Evolutionary conservation across 2,797 vertebrate genomes (phyloP).

Genomic region (Tinamus major): DNA sequence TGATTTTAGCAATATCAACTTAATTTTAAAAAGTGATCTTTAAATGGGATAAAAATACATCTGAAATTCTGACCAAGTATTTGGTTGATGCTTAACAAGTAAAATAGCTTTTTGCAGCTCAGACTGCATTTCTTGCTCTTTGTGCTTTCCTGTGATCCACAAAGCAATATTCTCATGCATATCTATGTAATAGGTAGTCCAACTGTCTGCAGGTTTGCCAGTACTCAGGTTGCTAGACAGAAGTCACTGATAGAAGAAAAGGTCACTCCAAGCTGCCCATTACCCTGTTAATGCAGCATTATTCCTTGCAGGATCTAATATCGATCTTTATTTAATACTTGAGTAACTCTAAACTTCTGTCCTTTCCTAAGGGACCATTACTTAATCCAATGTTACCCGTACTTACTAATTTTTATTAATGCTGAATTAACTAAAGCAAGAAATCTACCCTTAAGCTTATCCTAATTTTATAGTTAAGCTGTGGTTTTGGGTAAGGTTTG

Average conservation of each 20-base stretch:
- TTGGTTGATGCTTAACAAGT: accelerated
- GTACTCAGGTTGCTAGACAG: neutral
- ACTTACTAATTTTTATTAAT: neutral
- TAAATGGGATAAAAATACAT: neutral
- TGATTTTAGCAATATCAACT: neutral
- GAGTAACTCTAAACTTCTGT: neutral
- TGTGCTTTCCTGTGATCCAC: neutral
- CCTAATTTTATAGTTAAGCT: neutral
- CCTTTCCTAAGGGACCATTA: neutral
- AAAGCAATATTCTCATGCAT: accelerated
- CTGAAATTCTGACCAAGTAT: neutral
- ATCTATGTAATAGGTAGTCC: no score
- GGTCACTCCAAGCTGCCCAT: neutral
- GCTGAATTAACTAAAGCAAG: neutral
- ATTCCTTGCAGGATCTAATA: neutral
- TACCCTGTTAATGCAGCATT: neutral
- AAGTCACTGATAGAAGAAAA: neutral
- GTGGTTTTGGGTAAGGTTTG: accelerated
- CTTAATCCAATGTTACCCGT: neutral
- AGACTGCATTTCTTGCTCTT: neutral
- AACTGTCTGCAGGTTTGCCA: neutral
- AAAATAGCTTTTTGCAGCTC: neutral
- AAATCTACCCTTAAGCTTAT: neutral
- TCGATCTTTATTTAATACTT: neutral
- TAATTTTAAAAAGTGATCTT: neutral